phyloP scores from a whole-genome alignment of 2,888 invertebrate species.

The Congeria kusceri region DNA sequence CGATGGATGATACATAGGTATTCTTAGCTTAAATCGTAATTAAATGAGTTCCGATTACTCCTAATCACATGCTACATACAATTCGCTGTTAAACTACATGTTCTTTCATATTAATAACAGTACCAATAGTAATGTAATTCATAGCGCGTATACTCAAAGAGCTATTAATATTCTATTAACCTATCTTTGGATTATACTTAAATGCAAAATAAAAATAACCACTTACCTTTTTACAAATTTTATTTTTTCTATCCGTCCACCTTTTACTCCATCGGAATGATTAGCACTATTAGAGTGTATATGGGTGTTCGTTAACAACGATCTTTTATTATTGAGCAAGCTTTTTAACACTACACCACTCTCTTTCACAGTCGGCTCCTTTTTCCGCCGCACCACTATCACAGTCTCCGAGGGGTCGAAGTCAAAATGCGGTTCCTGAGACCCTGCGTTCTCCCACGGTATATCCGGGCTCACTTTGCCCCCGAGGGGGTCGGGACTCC shows the following conservation, averaged over 20 bases:
- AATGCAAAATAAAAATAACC: no score
- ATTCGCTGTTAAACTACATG: no score
- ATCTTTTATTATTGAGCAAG: conserved; percentile 56
- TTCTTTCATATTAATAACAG: no score
- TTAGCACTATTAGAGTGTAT: not conserved
- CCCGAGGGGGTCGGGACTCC: conserved; percentile 42
- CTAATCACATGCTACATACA: no score
- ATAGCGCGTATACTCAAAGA: no score
- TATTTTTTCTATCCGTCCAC: conserved; percentile 70
- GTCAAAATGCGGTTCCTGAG: conserved; percentile 45
- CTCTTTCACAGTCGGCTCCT: conserved; percentile 41
- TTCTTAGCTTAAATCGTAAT: no score
- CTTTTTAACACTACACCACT: conserved; percentile 62
- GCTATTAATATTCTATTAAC: no score
- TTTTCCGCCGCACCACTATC: conserved; percentile 58
- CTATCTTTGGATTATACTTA: no score
- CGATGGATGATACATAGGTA: no score
- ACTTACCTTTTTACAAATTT: conserved; percentile 66
- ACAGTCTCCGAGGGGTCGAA: conserved; percentile 63
- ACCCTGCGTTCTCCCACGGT: conserved; percentile 46
- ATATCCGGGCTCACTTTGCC: conserved; percentile 58
- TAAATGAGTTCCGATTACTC: no score
- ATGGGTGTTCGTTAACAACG: conserved; percentile 19
- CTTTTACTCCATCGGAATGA: conserved; percentile 17
- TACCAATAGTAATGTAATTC: no score